Evolutionary conservation across 1,140 invertebrate genomes (phyloP), one percentile per base, ranked within the genome.

Genomic region (Elysia chlorotica): DNA sequence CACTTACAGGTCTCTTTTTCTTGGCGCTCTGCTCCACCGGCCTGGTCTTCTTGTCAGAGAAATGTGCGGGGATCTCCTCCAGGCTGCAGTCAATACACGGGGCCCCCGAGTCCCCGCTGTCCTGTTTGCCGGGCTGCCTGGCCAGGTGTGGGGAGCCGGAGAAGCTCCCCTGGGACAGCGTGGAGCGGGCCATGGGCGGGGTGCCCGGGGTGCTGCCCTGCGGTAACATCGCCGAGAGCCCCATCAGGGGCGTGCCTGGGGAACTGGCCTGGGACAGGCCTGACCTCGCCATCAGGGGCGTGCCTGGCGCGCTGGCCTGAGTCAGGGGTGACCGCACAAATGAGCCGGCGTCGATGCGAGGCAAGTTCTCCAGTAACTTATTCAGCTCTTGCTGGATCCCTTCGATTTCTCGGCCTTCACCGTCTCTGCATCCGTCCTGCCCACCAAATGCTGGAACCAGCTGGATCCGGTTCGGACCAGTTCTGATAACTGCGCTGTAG

Each of bases 401-500:
- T 25, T 73, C 68, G n/a, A 72, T 71, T 17, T 38, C 71, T 2
- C 67, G 63, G 36, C 76, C 77, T 41, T 71, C 59, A 25, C 67
- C 57, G 19, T 75, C 66, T 54, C 76, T 53, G 36, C 80, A 76
- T 30, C 76, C 78, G n/a, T n/a, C n/a, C n/a, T n/a, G n/a, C n/a
- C n/a, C n/a, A n/a, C n/a, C n/a, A n/a, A n/a, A n/a, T 41, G 82
- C 78, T 21, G 81, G 79, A 21, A 85, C 81, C 74, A 85, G 76
- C 71, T 83, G 80, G n/a, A 85, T 85, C 67, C 81, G 79, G 75
- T 85, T 83, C 71, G 83, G 83, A 35, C 83, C 83, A 10, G 81
- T 83, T 38, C 83, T 76, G 31, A 85, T 83, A 14, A 85, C 83
- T 28, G 82, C 81, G 74, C 83, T 85, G 65, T 81, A 85, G 28